Conservation (phyloP, 2,797 vertebrate species). For the Thripadectes ignobilis region DNA sequence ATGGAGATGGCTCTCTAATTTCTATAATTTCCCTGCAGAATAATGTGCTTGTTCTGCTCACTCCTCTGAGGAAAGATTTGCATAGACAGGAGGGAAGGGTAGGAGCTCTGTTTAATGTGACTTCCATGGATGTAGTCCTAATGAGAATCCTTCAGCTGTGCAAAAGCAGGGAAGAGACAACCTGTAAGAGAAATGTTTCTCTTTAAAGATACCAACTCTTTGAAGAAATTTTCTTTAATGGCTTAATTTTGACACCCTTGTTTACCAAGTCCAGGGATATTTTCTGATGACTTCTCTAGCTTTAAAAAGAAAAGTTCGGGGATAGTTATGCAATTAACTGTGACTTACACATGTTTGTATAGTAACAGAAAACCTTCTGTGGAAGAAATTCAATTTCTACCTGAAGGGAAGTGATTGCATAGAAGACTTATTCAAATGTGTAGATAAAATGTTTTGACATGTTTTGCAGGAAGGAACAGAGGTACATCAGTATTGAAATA, state of each 20-base stretch:
- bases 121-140: conserved; percentile 22
- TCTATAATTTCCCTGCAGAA: background rate
- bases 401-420: conserved; percentile 29
- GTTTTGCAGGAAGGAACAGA: conserved; percentile 53
- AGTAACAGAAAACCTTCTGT: conserved; percentile 13
- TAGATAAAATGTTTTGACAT: conserved; percentile 45
- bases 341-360: conserved; percentile 2
- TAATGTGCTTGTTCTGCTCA: background rate
- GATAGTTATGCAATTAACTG: conserved; percentile 32
- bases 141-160: background rate
- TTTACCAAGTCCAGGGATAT: conserved; percentile 42
- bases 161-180: background rate
- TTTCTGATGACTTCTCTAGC: conserved; percentile 47
- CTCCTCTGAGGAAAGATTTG: conserved; percentile 4
- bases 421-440: conserved; percentile 38
- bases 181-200: background rate
- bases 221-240: conserved; percentile 38
- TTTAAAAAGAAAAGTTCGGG: conserved; percentile 58
- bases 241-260: conserved; percentile 40
- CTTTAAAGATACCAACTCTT: background rate
- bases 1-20: background rate
- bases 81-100: background rate
- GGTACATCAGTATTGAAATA: conserved; percentile 5
- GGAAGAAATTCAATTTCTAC: conserved; percentile 54
- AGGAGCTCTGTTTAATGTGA: conserved; percentile 15